Conservation (phyloP, 2,888 invertebrate genomes). For the Diogma glabrata region DNA sequence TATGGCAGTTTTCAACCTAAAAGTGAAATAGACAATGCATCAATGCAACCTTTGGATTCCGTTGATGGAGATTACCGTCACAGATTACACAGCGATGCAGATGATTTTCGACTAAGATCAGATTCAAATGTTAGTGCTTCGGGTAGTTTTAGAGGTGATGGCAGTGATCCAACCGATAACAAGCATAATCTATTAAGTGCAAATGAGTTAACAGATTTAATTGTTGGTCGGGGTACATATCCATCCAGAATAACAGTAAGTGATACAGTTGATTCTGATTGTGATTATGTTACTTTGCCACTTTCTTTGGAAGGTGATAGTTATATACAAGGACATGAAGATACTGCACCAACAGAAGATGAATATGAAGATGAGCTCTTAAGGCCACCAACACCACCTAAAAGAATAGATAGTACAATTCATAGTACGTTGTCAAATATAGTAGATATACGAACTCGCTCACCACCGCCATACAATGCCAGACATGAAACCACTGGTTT, state of each 20-base stretch:
- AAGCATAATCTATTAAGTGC: slow-evolving; percentile 67
- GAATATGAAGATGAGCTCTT: slow-evolving; percentile 37
- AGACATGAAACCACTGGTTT: slow-evolving; percentile 46
- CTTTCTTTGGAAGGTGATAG: slow-evolving; percentile 44
- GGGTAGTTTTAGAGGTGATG: slow-evolving; percentile 73
- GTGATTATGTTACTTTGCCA: slow-evolving; percentile 76
- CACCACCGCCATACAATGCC: slow-evolving; percentile 61
- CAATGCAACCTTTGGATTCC: slow-evolving; percentile 37
- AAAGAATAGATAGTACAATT: slow-evolving; percentile 51
- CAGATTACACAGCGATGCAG: slow-evolving; percentile 39
- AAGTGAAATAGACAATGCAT: slow-evolving; percentile 38
- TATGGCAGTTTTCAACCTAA: slow-evolving; percentile 46
- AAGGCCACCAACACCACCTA: slow-evolving; percentile 52
- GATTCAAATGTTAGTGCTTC: slow-evolving; percentile 71
- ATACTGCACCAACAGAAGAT: slow-evolving; percentile 48
- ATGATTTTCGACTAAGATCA: slow-evolving; percentile 50
- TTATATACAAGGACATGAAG: slow-evolving; percentile 46
- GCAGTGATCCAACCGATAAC: slow-evolving; percentile 76
- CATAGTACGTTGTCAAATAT: slow-evolving; percentile 39
- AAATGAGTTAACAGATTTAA: slow-evolving; percentile 71
- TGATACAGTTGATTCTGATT: slow-evolving; percentile 76
- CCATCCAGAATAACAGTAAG: slow-evolving; percentile 69
- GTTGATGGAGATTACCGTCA: slow-evolving; percentile 43
- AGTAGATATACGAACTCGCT: slow-evolving; percentile 33
- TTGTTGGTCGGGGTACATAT: slow-evolving; percentile 68